A percentile compares a stretch with the other conserved stretches of the same genome.
Evolutionary conservation across 2,888 invertebrate species (phyloP).

Genomic region (Pseudoips prasinana): DNA sequence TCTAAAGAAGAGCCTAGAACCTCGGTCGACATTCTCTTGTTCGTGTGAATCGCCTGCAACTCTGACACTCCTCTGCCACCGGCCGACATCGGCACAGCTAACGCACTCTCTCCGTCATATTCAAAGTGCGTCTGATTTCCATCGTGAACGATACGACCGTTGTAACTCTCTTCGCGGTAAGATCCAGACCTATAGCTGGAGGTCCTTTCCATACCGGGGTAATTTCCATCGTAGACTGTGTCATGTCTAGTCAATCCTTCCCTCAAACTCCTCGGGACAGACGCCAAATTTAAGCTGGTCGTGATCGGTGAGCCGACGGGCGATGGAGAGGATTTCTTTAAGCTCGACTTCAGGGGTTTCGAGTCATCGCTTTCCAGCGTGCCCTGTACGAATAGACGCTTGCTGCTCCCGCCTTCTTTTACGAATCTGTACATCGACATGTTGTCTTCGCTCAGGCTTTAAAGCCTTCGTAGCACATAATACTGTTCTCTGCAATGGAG

Average conservation of each 20-base stretch:
- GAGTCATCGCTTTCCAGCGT: slow-evolving; percentile 84
- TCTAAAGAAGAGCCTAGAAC: slow-evolving; percentile 92
- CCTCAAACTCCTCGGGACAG: slow-evolving; percentile 77
- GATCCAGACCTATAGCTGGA: slow-evolving; percentile 68
- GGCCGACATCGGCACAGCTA: slow-evolving; percentile 69
- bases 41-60: slow-evolving; percentile 90
- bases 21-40: slow-evolving; percentile 91
- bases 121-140: slow-evolving; percentile 79
- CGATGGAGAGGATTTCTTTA: slow-evolving; percentile 72
- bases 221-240: slow-evolving; percentile 75
- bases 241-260: slow-evolving; percentile 77
- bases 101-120: slow-evolving; percentile 69
- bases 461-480: slow-evolving; percentile 60
- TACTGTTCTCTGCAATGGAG: slow-evolving; percentile 54
- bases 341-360: slow-evolving; percentile 76
- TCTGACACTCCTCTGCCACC: slow-evolving; percentile 75
- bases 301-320: slow-evolving; percentile 84
- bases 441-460: slow-evolving; percentile 55
- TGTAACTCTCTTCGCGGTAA: slow-evolving; percentile 69
- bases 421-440: slow-evolving; percentile 92
- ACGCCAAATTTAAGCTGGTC: slow-evolving; percentile 82
- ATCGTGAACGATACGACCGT: slow-evolving; percentile 71
- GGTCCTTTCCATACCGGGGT: slow-evolving; percentile 70
- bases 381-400: slow-evolving; percentile 89
- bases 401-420: slow-evolving; percentile 83